Evolutionary conservation across 1,140 invertebrate genomes (phyloP), one percentile per base, ranked within the genome.

Genomic region (Temnothorax longispinosus): DNA sequence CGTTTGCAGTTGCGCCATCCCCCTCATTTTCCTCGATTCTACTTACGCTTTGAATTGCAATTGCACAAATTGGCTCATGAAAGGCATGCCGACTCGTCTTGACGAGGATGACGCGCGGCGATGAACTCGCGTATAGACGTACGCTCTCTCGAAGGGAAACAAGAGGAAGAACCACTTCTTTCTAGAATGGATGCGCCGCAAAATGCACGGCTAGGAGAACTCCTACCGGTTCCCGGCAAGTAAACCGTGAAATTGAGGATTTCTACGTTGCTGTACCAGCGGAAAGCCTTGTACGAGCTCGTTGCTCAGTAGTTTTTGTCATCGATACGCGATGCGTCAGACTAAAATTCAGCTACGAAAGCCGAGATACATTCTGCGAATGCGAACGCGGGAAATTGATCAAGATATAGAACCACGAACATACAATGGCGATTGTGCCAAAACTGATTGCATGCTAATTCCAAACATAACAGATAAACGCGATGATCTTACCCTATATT

Each of bases 191-290:
- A 21, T 81, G 52, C n/a, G 47, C 71, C 18, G 50, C 78, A 21
- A 64, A 74, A 77, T 65, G 71, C 35, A 74, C 47, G 21, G 64
- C 87, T 90, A 86, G 81, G 76, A 88, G 76, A 88, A 82, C 86
- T 81, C 64, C 47, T 35, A 65, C 75, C 15, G 69, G 50, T 75
- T 52, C 47, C 69, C 44, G 76, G 35, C 38, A 86, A 90, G 80
- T 50, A 88, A 90, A 60, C 58, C 88, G 71, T 86, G 81, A 90
- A 90, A 90, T 90, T 77, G 76, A 90, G 88, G 81, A 88, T 88
- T 81, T 90, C 76, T 90, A 82, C 15, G 32, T 13, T 88, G 81
- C 86, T 88, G 86, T 82, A 87, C 74, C 88, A 90, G 81, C 88
- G 81, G 62, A 72, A 81, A 81, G 78, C 38, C 60, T 74, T 47